Evolutionary conservation across 2,888 invertebrate species (phyloP), one percentile per base, ranked within the genome.

Genomic region (Drosophila borborema): DNA sequence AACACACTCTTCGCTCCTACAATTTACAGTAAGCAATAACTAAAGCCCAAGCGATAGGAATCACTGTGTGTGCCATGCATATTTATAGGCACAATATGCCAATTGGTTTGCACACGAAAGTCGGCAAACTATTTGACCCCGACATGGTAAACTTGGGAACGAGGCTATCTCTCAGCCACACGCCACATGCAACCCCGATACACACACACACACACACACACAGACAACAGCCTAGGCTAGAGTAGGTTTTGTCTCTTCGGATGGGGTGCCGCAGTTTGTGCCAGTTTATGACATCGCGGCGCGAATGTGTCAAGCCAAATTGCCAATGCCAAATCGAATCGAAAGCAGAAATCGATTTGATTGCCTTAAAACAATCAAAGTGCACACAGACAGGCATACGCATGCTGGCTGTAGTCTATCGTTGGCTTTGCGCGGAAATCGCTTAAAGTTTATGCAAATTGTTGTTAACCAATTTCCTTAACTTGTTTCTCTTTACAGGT

Each of bases 111-210:
- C 71, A 75, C 82, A 86, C 85, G 89, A 80, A 84, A 76, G 75
- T 80, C 75, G 83, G 64, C 74, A 67, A 75, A 72, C 74, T 72
- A 77, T 89, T 80, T 82, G 89, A 85, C 90, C 89, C 86, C 89
- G 90, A 88, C 89, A 90, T 81, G 81, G 79, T 89, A 81, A 89
- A 89, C 89, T 89, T 89, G 86, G 77, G 81, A 84, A 76, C 83
- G 80, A 75, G 82, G 73, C 71, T 81, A 78, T 85, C 77, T 83
- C 59, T 41, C 34, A 36, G 31, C 62, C 38, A 55, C 48, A 55
- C 36, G 76, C 63, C 18, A 65, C 76, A 76, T 75, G 74, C 76
- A 71, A 64, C 71, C 45, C 46, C 46, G 28, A 14, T 54, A 31
- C 45, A 48, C 46, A 53, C 36, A 14, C 58, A 31, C 45, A 23